A percentile compares a stretch with the other conserved stretches of the same genome.
Conservation (phyloP, 2,113 vertebrate species). For the Alligator sinensis region DNA sequence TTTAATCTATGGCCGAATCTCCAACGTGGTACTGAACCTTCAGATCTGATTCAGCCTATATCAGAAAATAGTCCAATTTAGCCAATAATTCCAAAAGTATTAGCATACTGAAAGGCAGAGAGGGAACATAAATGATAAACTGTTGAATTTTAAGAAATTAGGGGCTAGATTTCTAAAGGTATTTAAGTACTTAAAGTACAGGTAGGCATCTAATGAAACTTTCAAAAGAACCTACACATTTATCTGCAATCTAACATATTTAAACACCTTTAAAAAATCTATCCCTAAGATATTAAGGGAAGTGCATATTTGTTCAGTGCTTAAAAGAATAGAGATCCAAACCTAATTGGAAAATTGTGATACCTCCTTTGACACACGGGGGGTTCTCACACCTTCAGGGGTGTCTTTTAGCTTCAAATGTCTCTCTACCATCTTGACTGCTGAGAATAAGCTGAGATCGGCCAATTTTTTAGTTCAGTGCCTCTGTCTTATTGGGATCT, state of each 20-base stretch:
- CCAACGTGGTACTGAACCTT: no score
- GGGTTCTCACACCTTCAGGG: no score
- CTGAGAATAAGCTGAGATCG: no score
- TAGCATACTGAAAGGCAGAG: neutral
- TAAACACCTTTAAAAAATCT: neutral
- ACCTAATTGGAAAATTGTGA: fast-evolving
- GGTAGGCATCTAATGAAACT: neutral
- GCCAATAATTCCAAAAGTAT: neutral
- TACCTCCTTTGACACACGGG: no score
- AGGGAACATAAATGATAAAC: neutral
- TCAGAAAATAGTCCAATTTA: neutral
- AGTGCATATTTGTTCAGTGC: neutral
- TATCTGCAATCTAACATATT: neutral
- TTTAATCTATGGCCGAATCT: no score
- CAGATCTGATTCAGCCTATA: no score
- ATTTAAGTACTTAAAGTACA: neutral
- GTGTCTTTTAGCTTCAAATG: no score
- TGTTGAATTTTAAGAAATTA: neutral
- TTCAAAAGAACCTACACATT: neutral
- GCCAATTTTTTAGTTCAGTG: no score
- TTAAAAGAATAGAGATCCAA: neutral
- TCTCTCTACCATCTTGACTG: no score
- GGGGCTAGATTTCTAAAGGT: neutral
- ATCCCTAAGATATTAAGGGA: neutral
- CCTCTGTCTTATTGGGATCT: no score